Evolutionary conservation across 2,113 vertebrate genomes (phyloP).

Genomic region (Panthera uncia): DNA sequence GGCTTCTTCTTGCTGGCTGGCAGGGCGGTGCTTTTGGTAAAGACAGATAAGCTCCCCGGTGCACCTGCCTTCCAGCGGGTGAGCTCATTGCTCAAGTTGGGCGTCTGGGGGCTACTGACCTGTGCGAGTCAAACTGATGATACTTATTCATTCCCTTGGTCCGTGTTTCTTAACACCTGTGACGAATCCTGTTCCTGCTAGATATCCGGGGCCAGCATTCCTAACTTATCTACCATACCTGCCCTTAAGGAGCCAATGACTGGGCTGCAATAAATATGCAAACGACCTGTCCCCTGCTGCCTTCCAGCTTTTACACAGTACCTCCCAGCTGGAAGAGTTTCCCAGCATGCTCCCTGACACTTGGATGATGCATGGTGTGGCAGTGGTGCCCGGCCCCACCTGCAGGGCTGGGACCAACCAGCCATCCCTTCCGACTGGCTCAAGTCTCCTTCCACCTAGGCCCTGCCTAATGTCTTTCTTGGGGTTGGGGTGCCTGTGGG

Average conservation of each 20-base stretch:
- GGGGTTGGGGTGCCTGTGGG: not conserved
- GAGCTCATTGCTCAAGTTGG: not conserved
- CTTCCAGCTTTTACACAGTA: not conserved
- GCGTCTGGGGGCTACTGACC: not conserved
- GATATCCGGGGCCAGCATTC: not conserved
- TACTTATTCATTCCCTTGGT: not conserved
- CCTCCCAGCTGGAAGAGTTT: not conserved
- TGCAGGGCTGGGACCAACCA: not conserved
- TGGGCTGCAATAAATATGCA: not conserved
- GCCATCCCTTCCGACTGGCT: not conserved
- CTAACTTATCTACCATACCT: not conserved
- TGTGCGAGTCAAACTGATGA: not conserved
- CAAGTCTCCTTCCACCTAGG: not conserved
- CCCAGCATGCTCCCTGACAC: not conserved
- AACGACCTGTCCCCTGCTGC: not conserved
- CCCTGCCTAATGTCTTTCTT: conserved; percentile 32
- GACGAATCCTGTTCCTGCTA: not conserved
- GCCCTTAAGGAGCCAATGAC: not conserved
- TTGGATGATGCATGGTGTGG: not conserved
- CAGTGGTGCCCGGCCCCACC: not conserved
- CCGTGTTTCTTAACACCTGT: not conserved
- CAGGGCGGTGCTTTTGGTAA: not conserved
- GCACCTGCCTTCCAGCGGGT: not conserved
- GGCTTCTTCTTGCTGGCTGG: not conserved
- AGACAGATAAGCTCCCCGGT: not conserved